Conservation (phyloP, 2,113 vertebrate genomes). For the Apteryx mantelli region DNA sequence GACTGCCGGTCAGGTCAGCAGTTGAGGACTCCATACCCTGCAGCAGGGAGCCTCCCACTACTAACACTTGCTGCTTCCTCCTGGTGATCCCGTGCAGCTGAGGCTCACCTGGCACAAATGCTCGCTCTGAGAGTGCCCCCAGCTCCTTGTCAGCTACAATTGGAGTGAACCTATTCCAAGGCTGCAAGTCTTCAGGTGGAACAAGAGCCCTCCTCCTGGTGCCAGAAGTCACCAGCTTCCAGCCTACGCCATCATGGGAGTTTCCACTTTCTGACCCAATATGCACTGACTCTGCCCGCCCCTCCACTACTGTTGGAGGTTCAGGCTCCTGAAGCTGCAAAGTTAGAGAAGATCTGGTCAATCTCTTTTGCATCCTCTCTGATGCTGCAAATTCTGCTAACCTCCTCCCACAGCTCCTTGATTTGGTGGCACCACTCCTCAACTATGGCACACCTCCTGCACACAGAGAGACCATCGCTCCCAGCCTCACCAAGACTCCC, state of each 20-base stretch:
- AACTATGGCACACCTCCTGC: not conserved
- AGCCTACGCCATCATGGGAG: not conserved
- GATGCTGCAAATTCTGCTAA: not conserved
- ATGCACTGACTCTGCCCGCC: not conserved
- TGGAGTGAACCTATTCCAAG: no score
- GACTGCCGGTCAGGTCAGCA: no score
- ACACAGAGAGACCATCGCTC: not conserved
- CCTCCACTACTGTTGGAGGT: not conserved
- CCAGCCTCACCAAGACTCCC: not conserved
- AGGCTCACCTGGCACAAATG: not conserved
- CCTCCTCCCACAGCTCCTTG: not conserved
- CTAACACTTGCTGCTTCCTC: not conserved
- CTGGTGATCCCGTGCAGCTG: not conserved
- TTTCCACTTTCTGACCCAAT: not conserved
- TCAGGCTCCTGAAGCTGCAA: not conserved
- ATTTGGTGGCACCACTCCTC: not conserved
- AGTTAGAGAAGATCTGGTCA: not conserved
- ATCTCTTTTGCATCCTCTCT: not conserved
- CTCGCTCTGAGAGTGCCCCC: not conserved
- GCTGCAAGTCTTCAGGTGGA: no score
- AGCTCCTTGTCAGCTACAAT: not conserved
- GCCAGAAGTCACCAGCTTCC: no score
- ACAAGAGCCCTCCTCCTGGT: no score
- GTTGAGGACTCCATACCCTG: no score
- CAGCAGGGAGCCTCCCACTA: not conserved